Conservation (phyloP, 2,113 vertebrate species). For the Peromyscus polionotus region DNA sequence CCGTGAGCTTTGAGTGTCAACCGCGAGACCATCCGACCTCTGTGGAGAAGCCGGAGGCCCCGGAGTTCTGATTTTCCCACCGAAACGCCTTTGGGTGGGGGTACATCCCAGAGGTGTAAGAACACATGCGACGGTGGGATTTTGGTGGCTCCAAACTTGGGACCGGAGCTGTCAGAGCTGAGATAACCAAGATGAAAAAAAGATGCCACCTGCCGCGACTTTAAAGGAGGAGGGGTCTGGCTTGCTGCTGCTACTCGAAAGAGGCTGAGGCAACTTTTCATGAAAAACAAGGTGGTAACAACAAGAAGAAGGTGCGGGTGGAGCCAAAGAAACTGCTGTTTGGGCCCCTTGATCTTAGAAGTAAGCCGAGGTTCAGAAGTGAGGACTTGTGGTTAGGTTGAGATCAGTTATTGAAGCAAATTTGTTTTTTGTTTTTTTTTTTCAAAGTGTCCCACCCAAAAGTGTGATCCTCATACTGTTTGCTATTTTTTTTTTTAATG, state of each 20-base stretch:
- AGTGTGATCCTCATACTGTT: conserved; percentile 33
- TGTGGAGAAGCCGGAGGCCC: not conserved
- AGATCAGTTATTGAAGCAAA: conserved; percentile 60
- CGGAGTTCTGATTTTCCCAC: not conserved
- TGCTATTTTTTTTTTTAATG: not conserved
- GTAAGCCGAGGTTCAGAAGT: conserved; percentile 47
- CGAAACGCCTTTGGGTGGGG: not conserved
- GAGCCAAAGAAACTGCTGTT: not conserved
- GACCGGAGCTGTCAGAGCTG: not conserved
- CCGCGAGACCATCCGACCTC: not conserved
- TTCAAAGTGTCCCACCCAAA: conserved; percentile 1
- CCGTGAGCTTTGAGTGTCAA: not conserved
- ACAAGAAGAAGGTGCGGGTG: not conserved
- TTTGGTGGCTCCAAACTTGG: not conserved
- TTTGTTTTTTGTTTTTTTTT: not conserved
- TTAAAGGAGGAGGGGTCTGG: not conserved
- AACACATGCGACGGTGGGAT: not conserved
- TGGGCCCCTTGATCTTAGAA: not conserved
- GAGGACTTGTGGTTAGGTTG: conserved; percentile 67
- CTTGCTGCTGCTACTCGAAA: conserved; percentile 3
- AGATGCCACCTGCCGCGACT: too few species aligned
- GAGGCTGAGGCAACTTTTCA: not conserved
- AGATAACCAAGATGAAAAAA: not conserved
- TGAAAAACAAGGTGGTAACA: conserved; percentile 43
- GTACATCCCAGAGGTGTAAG: not conserved